Base-by-base conservation (phyloP, 2,797 vertebrate species). In the Enoplosus armatus region DNA sequence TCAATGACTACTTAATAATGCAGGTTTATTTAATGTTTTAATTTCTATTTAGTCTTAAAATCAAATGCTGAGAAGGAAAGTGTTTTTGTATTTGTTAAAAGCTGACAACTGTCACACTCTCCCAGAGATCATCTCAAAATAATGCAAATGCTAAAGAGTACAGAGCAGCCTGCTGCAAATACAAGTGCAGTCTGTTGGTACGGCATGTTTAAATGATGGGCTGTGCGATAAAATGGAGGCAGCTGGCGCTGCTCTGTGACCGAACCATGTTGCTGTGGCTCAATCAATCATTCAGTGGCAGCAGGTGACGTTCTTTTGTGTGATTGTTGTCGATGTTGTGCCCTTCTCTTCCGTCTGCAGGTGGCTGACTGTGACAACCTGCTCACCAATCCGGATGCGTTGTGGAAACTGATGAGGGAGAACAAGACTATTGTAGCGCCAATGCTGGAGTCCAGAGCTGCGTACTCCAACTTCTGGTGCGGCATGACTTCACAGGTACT, bases 381-480 rank as follows among this genome's bases (percentile, higher is more conserved):
- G 37, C 92, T 98, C 82, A 95, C 95, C 22, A 96, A 96, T 67
- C 94, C 85, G 0, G 91, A 97, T 69, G 95, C 94, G 0, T 72
- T 98, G 67, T 91, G 86, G 90, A 94, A 96, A 75, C 93, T 98
- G 80, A 97, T 98, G 16, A 93, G 85, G 0, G 97, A 98, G 92
- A 97, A 97, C 82, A 97, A 95, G 90, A 98, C 97, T 0, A 92
- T 98, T 3, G 95, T 96, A 35, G 97, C 97, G 0, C 97, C 97
- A 0, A 97, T 98, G 97, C 62, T 98, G 94, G 97, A 98, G 48
- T 98, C 97, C 12, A 95, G 97, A 50, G 96, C 97, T 0, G 97
- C 97, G 0, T 98, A 98, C 74, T 98, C 97, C 60, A 98, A 98
- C 94, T 98, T 97, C 94, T 98, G 97, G 97, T 97, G 97, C 3